A percentile compares a stretch with the other conserved stretches of the same genome.
phyloP scores from a whole-genome alignment of 2,888 invertebrate species.

The Habroteleia sp. region DNA sequence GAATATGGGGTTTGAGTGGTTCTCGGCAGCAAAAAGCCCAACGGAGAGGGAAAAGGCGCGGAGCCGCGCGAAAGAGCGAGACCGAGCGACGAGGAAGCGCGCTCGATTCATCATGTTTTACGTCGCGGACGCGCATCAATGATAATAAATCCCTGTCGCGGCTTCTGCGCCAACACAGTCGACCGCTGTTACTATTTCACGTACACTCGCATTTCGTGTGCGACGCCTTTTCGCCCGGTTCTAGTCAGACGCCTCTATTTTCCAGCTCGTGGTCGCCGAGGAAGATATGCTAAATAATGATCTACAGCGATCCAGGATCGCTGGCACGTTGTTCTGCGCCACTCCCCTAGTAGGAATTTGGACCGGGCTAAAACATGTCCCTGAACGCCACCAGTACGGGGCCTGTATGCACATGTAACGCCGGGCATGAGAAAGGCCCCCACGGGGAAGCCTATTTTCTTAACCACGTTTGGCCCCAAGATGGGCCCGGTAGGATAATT shows the following conservation, averaged over 20 bases:
- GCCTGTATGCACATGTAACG: too few species aligned
- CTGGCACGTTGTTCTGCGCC: constrained; percentile 40
- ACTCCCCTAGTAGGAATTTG: too few species aligned
- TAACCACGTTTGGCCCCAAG: too few species aligned
- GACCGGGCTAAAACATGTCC: too few species aligned
- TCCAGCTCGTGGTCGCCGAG: constrained; percentile 62
- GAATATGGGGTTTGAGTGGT: too few species aligned
- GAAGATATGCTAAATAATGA: constrained; percentile 75
- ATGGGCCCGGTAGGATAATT: too few species aligned
- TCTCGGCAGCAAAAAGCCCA: neutral
- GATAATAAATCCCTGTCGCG: constrained; percentile 76
- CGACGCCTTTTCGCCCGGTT: constrained; percentile 59
- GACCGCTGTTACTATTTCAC: constrained; percentile 38
- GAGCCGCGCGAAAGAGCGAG: constrained; percentile 13
- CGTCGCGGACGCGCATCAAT: constrained; percentile 72
- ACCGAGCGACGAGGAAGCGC: constrained; percentile 62
- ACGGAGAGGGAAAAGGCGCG: neutral
- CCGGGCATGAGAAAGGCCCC: too few species aligned
- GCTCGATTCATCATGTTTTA: constrained; percentile 77
- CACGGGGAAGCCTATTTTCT: too few species aligned
- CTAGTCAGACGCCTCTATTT: constrained; percentile 65
- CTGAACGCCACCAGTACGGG: too few species aligned
- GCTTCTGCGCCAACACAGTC: constrained; percentile 23
- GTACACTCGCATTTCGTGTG: constrained; percentile 64
- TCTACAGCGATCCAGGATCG: constrained; percentile 68